phyloP scores from a whole-genome alignment of 2,888 invertebrate species.

The Pteria penguin region DNA sequence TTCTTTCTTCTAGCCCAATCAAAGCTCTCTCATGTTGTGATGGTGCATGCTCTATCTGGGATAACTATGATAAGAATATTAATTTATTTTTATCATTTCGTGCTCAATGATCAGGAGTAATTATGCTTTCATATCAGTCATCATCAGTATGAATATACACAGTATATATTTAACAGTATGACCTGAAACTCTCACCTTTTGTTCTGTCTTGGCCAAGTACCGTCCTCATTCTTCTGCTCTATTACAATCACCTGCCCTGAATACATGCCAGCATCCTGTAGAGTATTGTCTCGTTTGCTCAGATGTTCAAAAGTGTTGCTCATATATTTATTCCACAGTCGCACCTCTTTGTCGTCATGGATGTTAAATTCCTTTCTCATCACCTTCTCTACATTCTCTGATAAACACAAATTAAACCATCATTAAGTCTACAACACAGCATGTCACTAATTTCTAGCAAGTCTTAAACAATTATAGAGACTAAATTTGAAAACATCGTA shows the following conservation, averaged over 20 bases:
- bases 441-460: too few species aligned
- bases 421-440: too few species aligned
- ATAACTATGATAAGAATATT: too few species aligned
- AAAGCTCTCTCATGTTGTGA: too few species aligned
- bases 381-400: slow-evolving; percentile 76
- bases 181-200: slow-evolving; percentile 68
- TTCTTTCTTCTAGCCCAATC: too few species aligned
- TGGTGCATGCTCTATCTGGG: too few species aligned
- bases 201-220: slow-evolving; percentile 80
- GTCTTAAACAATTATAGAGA: too few species aligned
- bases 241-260: slow-evolving; percentile 80
- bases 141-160: background rate
- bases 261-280: slow-evolving; percentile 80
- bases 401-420: slow-evolving; percentile 6
- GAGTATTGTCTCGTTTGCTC: slow-evolving; percentile 78
- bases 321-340: slow-evolving; percentile 81
- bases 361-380: slow-evolving; percentile 79
- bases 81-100: too few species aligned
- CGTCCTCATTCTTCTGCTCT: slow-evolving; percentile 81
- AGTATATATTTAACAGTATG: background rate
- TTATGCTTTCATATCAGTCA: too few species aligned
- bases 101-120: too few species aligned
- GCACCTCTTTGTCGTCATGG: slow-evolving; percentile 78
- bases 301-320: slow-evolving; percentile 80
- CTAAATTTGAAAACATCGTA: too few species aligned